Base-by-base conservation (phyloP, 1,140 invertebrate species). In the Antheraea mylitta region DNA sequence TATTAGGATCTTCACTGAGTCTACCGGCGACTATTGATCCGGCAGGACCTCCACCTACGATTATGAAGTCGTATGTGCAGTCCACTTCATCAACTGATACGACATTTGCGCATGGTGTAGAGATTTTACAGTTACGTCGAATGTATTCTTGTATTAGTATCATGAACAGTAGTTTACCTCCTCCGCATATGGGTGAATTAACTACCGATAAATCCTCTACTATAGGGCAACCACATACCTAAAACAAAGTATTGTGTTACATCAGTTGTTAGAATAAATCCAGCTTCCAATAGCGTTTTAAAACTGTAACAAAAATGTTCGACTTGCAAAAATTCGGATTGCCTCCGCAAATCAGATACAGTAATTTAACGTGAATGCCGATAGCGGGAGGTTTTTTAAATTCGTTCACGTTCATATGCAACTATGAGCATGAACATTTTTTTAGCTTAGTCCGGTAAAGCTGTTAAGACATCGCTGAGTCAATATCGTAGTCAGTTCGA, bases 81-180 rank as follows among this genome's bases (percentile, higher is more conserved):
- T 73, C 53, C 2, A 69, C 16, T 11, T 63, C n/a, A 0, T 68
- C 45, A 8, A 74, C 72, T 0, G 78, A 72, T 18, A 68, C 61
- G 9, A 83, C 67, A 37, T 74, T 73, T 5, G 62, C 62, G 71
- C 79, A 83, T 0, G 83, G 85, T 0, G 77, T 79, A 8, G 80
- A 73, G 68, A 97, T 93, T 73, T 96, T 95, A 80, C 96, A 97
- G 68, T 96, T 95, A 16, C 96, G 96, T 13, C 95, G 92, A 37
- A 97, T 87, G 81, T 96, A 97, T 0, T 95, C 94, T 78, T 97
- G 96, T 11, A 97, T 91, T 0, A 97, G 89, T 16, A 95, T 94
- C 96, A 97, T 97, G 84, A 97, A 97, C 4, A 96, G 92, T 93
- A 96, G 95, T 3, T 94, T 93, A 36, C 95, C 94, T 42, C 95